These are phyloP conservation scores for Fulmarus glacialis DNA, from an alignment of 2,113 vertebrate genomes.

Conservation along the genomic window DNA sequence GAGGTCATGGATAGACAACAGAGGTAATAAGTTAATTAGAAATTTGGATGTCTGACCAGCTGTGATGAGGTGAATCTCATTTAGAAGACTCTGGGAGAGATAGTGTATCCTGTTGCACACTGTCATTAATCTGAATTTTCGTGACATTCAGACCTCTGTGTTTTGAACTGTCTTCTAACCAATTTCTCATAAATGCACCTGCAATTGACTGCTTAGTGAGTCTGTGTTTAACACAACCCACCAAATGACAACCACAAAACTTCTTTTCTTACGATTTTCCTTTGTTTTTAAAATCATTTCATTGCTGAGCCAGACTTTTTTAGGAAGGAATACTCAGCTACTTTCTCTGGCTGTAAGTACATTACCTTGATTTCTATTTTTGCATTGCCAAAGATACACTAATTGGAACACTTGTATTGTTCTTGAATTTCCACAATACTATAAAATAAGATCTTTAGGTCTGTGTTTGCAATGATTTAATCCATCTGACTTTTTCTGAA, in stretches of 20 bases:
- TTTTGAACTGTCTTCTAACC: neutral
- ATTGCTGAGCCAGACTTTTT: neutral
- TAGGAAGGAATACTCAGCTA: neutral
- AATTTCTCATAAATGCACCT: neutral
- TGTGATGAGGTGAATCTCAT: neutral
- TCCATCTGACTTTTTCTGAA: neutral
- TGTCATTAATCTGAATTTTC: neutral
- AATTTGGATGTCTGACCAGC: neutral
- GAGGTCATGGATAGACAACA: slow-evolving; percentile 81
- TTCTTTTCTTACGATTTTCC: neutral
- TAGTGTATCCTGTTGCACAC: neutral
- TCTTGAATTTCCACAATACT: neutral
- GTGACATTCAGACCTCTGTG: neutral
- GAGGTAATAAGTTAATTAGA: slow-evolving; percentile 77
- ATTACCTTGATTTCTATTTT: neutral
- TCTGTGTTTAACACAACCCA: neutral
- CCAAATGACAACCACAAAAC: neutral
- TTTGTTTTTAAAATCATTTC: neutral
- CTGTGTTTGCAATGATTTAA: neutral
- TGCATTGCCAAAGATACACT: neutral
- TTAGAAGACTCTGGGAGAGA: neutral
- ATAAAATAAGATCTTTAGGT: neutral
- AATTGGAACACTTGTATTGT: neutral
- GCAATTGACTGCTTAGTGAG: neutral
- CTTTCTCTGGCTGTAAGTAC: neutral